phyloP scores from a whole-genome alignment of 2,888 invertebrate species.

The Escarpia spicata region DNA sequence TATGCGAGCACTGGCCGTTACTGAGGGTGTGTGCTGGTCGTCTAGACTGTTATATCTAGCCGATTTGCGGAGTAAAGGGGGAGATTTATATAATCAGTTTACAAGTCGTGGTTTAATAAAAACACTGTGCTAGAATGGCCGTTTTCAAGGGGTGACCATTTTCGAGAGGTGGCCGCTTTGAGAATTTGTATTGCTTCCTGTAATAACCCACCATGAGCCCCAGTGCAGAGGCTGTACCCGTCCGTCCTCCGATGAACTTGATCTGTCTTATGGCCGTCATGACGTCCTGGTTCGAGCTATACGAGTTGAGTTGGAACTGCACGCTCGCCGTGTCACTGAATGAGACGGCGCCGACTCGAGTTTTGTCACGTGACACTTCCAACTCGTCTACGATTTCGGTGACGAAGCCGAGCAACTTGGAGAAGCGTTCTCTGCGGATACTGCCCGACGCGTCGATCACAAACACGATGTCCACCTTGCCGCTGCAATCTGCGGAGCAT shows the following conservation, averaged over 20 bases:
- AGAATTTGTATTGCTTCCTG: too few species aligned
- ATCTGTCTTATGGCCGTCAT: slow-evolving; percentile 23
- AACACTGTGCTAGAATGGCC: too few species aligned
- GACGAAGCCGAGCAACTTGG: slow-evolving; percentile 32
- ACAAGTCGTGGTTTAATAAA: too few species aligned
- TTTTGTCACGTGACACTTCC: slow-evolving; percentile 29
- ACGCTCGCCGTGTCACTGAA: slow-evolving; percentile 32
- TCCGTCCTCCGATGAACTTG: slow-evolving; percentile 28
- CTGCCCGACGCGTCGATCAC: slow-evolving; percentile 40
- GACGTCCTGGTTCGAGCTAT: slow-evolving; percentile 41
- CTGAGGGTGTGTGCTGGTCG: too few species aligned
- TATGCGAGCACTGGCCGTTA: too few species aligned
- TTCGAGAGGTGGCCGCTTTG: too few species aligned
- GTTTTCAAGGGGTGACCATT: too few species aligned
- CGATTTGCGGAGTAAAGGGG: too few species aligned
- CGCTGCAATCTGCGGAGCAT: slow-evolving; percentile 31
- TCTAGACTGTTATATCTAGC: too few species aligned
- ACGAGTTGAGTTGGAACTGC: slow-evolving; percentile 32
- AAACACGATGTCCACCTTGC: slow-evolving; percentile 36
- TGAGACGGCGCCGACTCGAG: slow-evolving; percentile 30
- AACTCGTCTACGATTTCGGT: slow-evolving; percentile 29
- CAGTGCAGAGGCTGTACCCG: slow-evolving; percentile 28
- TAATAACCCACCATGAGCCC: neutral
- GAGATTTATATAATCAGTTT: too few species aligned
- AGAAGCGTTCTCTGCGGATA: slow-evolving; percentile 39